Evolutionary conservation across 2,113 vertebrate species (phyloP), one percentile per base, ranked within the genome.

Genomic region (Bagarius yarrelli): DNA sequence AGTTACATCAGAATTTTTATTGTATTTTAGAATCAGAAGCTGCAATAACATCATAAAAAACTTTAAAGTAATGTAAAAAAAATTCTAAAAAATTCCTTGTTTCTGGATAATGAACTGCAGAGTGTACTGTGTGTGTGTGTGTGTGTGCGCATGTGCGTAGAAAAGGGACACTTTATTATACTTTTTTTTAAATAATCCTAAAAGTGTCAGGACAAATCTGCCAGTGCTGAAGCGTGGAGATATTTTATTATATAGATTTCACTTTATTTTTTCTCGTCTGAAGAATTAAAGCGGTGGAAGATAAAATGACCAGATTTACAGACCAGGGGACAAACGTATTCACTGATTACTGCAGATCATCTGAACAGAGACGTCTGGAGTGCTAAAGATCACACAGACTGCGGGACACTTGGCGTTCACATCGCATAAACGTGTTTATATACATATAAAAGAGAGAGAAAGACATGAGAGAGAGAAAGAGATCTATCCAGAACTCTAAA

Each of bases 161-260:
- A 11, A 73, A 56, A 60, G 36, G 27, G 74, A 60, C 34, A 47
- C 34, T 76, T 76, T 59, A 60, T 76, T 76, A 40, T 57, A 56
- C 11, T 34, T 32, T 55, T 14, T 2, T 50, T 27, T 15, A 32
- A 57, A 59, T 44, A 40, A 60, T 60, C 14, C 36, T 16, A 6
- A 1, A 40, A 25, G 36, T 27, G 56, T 76, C 36, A 61, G 56
- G 36, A 76, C 74, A 60, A 60, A 25, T 61, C 47, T 47, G 55
- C 19, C 40, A n/a, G 30, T 74, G 27, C 32, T 34, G 30, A 23
- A 57, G 27, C 14, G 13, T 30, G n/a, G n/a, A 23, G 21, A 57
- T 34, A 56, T 56, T 32, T 74, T 74, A 69, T 69, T 69, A 69
- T 69, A 44, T 23, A 44, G 11, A n/a, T 23, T n/a, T 40, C 13